A percentile compares a stretch with the other conserved stretches of the same genome.
phyloP scores from a whole-genome alignment of 2,797 vertebrate species.

The Sebastes kiyomatsui region DNA sequence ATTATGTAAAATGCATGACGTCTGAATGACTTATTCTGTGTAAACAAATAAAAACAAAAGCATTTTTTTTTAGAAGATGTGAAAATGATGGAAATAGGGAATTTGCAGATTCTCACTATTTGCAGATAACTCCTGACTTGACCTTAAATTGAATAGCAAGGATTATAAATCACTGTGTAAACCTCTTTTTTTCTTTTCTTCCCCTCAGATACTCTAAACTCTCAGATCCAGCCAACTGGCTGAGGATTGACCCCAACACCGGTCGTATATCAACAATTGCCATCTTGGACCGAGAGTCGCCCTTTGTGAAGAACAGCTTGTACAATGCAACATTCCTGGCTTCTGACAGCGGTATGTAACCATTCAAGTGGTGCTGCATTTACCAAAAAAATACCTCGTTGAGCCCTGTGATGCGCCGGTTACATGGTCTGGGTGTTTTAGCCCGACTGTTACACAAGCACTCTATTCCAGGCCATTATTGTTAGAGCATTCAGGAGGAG shows the following conservation, averaged over 20 bases:
- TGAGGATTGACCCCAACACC: constrained; percentile 90
- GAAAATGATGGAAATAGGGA: constrained; percentile 3
- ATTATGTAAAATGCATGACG: constrained; percentile 62
- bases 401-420: constrained; percentile 27
- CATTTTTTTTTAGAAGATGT: background rate
- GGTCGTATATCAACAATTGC: constrained; percentile 92
- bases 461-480: constrained; percentile 35
- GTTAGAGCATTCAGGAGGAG: constrained; percentile 36
- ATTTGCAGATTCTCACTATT: background rate
- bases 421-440: constrained; percentile 47
- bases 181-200: constrained; percentile 33
- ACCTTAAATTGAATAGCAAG: background rate
- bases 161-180: constrained; percentile 15
- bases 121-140: background rate
- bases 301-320: constrained; percentile 94
- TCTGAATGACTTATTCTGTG: constrained; percentile 58
- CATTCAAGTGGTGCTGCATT: constrained; percentile 9
- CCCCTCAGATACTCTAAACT: constrained; percentile 91
- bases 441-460: constrained; percentile 35
- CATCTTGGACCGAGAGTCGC: constrained; percentile 93
- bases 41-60: constrained; percentile 54
- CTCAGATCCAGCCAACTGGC: constrained; percentile 94
- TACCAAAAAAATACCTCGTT: constrained; percentile 29
- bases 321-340: constrained; percentile 97
- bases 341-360: constrained; percentile 89